A percentile compares a stretch with the other conserved stretches of the same genome.
These are phyloP conservation scores for Nasonia oneida DNA, from an alignment of 2,888 invertebrate genomes.

Conservation along the genomic window DNA sequence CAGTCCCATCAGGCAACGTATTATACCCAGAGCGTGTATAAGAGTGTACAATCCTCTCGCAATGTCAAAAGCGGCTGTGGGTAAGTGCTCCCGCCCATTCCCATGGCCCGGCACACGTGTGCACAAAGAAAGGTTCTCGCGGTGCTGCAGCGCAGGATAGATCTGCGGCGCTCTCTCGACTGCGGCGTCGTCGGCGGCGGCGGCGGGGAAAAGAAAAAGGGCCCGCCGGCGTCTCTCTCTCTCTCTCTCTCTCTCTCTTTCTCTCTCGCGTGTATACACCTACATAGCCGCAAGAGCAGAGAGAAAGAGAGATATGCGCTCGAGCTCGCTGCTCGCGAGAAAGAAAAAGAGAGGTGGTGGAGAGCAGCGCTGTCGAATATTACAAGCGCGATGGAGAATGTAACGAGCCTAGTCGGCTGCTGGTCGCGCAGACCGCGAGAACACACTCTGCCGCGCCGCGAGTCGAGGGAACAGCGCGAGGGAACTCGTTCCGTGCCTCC, in stretches of 20 bases:
- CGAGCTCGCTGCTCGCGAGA: neutral
- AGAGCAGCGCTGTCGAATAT: constrained; percentile 75
- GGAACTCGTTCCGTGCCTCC: neutral
- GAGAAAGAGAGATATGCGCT: neutral
- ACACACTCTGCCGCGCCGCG: constrained; percentile 9
- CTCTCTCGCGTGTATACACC: neutral
- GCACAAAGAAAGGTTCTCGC: constrained; percentile 8
- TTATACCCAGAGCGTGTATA: too few relatives aligned
- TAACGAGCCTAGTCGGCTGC: constrained; percentile 60
- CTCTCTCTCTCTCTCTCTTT: too few relatives aligned
- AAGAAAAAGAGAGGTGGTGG: constrained; percentile 70
- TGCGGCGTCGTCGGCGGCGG: neutral
- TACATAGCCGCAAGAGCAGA: neutral
- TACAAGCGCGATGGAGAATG: constrained; percentile 75
- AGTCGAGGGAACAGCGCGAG: neutral
- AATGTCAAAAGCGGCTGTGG: constrained; percentile 4
- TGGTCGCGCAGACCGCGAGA: constrained; percentile 54
- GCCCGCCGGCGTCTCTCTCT: constrained; percentile 17
- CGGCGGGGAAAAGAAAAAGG: constrained; percentile 27
- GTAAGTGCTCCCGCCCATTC: constrained; percentile 2
- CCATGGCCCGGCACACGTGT: neutral
- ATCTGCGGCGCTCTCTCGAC: neutral
- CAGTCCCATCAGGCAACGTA: too few relatives aligned
- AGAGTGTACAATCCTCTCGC: neutral
- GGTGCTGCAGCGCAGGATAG: neutral